A percentile compares a stretch with the other conserved stretches of the same genome.
phyloP scores from a whole-genome alignment of 2,888 invertebrate species.

The Blomia tropicalis region DNA sequence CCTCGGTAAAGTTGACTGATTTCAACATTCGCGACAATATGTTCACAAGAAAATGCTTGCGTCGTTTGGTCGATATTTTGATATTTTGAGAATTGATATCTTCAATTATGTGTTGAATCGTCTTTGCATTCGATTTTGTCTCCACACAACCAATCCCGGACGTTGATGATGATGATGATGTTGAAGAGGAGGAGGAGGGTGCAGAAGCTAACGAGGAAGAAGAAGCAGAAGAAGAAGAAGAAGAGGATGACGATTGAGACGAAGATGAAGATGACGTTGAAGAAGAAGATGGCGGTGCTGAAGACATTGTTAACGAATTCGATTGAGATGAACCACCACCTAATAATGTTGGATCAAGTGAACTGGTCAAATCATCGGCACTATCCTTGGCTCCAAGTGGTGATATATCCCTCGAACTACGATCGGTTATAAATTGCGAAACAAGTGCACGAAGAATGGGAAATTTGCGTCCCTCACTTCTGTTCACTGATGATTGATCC shows the following conservation, averaged over 20 bases:
- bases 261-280: not conserved
- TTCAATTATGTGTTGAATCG: constrained; percentile 21
- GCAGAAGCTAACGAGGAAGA: too few species aligned
- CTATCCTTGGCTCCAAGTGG: not conserved
- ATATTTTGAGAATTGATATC: constrained; percentile 23
- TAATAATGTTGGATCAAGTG: not conserved
- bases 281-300: not conserved
- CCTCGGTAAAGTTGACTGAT: constrained; percentile 26
- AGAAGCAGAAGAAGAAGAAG: too few species aligned
- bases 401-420: constrained; percentile 18
- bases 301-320: not conserved
- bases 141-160: not conserved
- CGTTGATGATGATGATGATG: not conserved
- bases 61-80: constrained; percentile 17
- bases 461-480: constrained; percentile 18
- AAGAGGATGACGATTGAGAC: not conserved
- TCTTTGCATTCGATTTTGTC: constrained; percentile 5
- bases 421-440: constrained; percentile 20
- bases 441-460: constrained; percentile 23
- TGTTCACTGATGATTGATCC: not conserved
- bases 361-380: not conserved
- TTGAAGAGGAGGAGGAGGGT: not conserved
- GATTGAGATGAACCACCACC: not conserved
- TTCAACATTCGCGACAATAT: constrained; percentile 24
- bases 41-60: constrained; percentile 22